Conservation (phyloP, 2,888 invertebrate species). For the Rugalucina vietnamica region DNA sequence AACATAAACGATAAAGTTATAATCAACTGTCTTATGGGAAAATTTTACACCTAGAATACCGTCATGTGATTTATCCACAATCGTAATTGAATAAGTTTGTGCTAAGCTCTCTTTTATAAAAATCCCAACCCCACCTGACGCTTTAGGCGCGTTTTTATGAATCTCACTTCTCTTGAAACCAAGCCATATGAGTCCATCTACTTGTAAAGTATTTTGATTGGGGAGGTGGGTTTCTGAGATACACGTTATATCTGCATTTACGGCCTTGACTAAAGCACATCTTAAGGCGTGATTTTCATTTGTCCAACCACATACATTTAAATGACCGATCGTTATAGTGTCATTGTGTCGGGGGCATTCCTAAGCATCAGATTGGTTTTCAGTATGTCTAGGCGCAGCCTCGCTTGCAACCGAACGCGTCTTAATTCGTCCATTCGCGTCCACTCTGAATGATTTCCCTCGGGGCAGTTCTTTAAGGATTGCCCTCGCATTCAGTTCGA, state of each 20-base stretch:
- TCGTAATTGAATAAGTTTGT: not conserved
- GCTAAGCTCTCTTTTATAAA: not conserved
- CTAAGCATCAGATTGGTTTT: not conserved
- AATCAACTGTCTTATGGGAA: not conserved
- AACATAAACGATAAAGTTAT: not conserved
- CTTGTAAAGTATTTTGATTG: not conserved
- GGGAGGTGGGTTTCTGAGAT: not conserved
- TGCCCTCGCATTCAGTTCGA: not conserved
- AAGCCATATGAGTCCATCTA: not conserved
- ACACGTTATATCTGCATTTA: not conserved
- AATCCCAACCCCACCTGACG: not conserved
- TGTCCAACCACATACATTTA: not conserved
- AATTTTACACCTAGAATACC: not conserved
- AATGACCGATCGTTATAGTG: not conserved
- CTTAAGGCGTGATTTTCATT: not conserved
- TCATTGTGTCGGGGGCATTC: not conserved
- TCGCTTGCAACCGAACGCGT: not conserved
- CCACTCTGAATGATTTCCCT: not conserved
- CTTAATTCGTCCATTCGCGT: not conserved
- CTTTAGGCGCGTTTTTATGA: not conserved
- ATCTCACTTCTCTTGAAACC: not conserved
- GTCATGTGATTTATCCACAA: not conserved
- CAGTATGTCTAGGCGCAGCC: not conserved
- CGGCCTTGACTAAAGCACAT: not conserved
- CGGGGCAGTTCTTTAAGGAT: not conserved